Percentiles rank a stretch among this genome's conserved stretches.
Conservation (phyloP, 2,888 invertebrate species). For the Elmis aenea region DNA sequence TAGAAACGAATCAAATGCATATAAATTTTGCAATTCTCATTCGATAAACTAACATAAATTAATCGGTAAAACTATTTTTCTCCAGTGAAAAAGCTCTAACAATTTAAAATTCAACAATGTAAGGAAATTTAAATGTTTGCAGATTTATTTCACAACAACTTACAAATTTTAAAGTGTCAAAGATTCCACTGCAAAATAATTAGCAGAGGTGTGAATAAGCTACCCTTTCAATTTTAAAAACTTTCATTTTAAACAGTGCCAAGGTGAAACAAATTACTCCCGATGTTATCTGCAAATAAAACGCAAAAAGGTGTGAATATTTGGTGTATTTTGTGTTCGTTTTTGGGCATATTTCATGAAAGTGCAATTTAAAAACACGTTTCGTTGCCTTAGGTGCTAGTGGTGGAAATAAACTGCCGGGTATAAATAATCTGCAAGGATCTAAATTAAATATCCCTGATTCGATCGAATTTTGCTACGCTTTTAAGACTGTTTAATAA, state of each 20-base stretch:
- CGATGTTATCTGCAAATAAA: slow-evolving; percentile 12
- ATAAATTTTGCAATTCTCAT: no score
- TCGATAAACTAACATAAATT: no score
- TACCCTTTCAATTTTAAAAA: background rate
- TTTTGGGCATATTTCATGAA: slow-evolving; percentile 2
- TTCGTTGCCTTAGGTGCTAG: background rate
- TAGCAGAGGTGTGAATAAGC: no score
- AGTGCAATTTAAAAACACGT: background rate
- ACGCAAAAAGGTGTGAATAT: slow-evolving; percentile 10
- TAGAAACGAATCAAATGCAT: no score
- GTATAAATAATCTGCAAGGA: background rate
- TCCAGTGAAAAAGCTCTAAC: no score
- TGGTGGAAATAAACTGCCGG: background rate
- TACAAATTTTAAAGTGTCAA: no score
- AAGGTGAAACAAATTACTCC: background rate
- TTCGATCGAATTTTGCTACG: background rate
- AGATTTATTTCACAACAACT: no score
- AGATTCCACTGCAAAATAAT: no score
- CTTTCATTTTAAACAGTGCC: background rate
- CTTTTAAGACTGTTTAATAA: no score
- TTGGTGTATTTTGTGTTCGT: slow-evolving; percentile 12
- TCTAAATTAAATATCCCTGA: background rate
- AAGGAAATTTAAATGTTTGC: no score
- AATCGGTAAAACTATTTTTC: no score
- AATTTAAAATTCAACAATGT: no score